phyloP scores from a whole-genome alignment of 2,113 vertebrate genomes.

The Thamnaconus septentrionalis region DNA sequence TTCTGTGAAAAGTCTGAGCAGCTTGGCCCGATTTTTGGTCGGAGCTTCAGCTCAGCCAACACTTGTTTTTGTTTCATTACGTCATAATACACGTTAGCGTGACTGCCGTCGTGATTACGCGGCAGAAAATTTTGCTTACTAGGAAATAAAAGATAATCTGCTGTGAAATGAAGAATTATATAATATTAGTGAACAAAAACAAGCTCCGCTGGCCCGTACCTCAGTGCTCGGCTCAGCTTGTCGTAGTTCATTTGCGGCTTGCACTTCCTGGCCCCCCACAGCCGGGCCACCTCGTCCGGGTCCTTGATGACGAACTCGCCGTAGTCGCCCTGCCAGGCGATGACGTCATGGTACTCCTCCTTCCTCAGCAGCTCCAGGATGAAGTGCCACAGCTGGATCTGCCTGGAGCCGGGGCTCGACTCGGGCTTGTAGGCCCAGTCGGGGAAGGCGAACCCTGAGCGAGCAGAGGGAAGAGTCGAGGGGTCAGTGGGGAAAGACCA shows the following conservation, averaged over 20 bases:
- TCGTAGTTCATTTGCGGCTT: constrained; percentile 95
- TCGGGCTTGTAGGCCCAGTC: constrained; percentile 92
- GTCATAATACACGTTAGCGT: too few species aligned
- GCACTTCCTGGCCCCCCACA: constrained; percentile 90
- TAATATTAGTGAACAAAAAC: background rate
- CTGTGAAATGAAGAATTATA: too few species aligned
- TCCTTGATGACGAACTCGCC: constrained; percentile 93
- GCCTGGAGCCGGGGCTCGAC: constrained; percentile 86
- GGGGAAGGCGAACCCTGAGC: constrained; percentile 86
- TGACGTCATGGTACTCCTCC: constrained; percentile 88
- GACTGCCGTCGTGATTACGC: too few species aligned
- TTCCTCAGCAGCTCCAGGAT: constrained; percentile 88
- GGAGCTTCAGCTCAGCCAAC: too few species aligned
- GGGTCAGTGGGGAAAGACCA: constrained; percentile 7
- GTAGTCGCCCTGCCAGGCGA: constrained; percentile 93
- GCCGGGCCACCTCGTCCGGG: constrained; percentile 85
- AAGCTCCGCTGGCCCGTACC: constrained; percentile 52
- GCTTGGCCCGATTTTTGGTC: too few species aligned
- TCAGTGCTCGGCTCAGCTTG: constrained; percentile 85
- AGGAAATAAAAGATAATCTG: too few species aligned
- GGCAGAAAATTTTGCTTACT: too few species aligned
- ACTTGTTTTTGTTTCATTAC: too few species aligned
- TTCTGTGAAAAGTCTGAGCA: too few species aligned
- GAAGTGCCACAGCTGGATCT: constrained; percentile 94
- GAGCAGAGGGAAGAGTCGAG: constrained; percentile 3